Conservation (phyloP, 2,797 vertebrate species). For the Rhinella marina region DNA sequence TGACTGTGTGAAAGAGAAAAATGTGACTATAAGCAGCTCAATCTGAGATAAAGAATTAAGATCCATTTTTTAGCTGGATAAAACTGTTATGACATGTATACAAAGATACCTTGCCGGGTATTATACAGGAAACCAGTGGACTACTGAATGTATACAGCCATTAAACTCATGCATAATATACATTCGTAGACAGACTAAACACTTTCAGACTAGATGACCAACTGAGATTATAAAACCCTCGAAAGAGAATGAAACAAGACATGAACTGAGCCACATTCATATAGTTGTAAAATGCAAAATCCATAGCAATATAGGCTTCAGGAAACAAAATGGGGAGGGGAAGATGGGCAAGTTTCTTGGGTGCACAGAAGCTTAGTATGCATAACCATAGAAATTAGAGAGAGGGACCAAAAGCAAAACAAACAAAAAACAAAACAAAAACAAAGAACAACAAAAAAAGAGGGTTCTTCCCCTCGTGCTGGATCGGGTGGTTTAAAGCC, state of each 20-base stretch:
- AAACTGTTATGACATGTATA: slow-evolving; percentile 55
- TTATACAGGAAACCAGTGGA: slow-evolving; percentile 5
- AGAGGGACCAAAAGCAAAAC: too few relatives aligned
- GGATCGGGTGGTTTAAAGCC: too few relatives aligned
- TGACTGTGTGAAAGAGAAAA: not conserved
- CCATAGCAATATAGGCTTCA: not conserved
- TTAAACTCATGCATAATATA: slow-evolving; percentile 38
- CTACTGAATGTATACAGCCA: slow-evolving; percentile 54
- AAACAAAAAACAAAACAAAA: too few relatives aligned
- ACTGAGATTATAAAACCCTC: slow-evolving; percentile 21
- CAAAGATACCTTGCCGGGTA: not conserved
- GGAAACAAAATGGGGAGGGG: not conserved
- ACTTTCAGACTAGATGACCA: slow-evolving; percentile 26
- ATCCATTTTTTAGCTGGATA: slow-evolving; percentile 38
- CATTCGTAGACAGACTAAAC: slow-evolving; percentile 55
- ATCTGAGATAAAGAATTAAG: not conserved
- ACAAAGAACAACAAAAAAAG: too few relatives aligned
- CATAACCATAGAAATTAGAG: too few relatives aligned
- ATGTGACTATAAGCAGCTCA: not conserved
- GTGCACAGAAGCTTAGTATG: too few relatives aligned
- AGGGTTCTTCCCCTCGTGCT: too few relatives aligned
- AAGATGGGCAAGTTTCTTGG: not conserved
- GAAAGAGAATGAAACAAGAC: not conserved
- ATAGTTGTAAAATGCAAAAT: not conserved
- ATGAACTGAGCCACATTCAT: not conserved